Evolutionary conservation across 2,113 vertebrate species (phyloP), one percentile per base, ranked within the genome.

Genomic region (Carassius gibelio): DNA sequence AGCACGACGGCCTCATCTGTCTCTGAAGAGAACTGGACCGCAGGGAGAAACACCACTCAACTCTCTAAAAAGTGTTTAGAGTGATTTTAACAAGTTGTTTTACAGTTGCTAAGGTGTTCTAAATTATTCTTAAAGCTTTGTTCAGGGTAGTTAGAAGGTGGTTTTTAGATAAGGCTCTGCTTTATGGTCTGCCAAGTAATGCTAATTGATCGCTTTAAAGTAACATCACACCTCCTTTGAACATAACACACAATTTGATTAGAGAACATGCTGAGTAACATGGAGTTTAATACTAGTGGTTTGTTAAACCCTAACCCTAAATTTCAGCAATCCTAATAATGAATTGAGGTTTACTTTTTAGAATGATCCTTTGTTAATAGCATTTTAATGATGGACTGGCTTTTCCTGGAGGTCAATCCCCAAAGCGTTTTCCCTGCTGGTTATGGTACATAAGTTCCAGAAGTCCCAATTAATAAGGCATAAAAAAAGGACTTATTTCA

Each of bases 1-100:
- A 69, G 57, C 81, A 88, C 88, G 87, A 81, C 72, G 30, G 76
- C 68, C 78, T 81, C 85, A 84, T 84, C 84, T 87, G 85, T 90
- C 90, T 85, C 80, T 88, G 84, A 66, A 88, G 75, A 83, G 79
- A 71, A 89, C 75, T 48, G 80, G 80, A 72, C 75, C 19, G 38
- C 55, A 68, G 71, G 76, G 82, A 84, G 26, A 50, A 52, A 82
- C 66, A 88, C 76, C 75, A 83, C 52, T 83, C 72, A 88, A 79
- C 81, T 86, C 48, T 83, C 64, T 75, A 84, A 88, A 55, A 55
- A 3, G 45, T 3, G 45, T 48, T 48, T 10, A 1, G 45, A 38
- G 36, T 38, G 36, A 38, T 38, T 5, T 55, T 55, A 55, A 52
- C 14, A 50, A 14, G 48, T 50, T 62, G 62, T 13, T 26, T 15